Conservation (phyloP, 2,888 invertebrate genomes). For the Ophion obscuratus region DNA sequence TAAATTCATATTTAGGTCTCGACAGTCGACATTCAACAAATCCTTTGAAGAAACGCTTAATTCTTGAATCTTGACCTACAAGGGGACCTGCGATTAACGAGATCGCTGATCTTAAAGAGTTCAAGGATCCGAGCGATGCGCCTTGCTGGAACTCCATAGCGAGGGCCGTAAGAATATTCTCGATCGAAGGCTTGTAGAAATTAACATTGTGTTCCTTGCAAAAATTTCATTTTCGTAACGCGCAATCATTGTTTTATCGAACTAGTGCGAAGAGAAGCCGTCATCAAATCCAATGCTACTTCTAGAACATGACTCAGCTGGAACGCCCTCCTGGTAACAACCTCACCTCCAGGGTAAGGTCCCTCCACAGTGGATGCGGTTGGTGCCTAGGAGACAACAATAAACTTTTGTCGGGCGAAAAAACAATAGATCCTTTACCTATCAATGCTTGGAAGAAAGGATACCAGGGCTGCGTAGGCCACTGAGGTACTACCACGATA, state of each 20-base stretch:
- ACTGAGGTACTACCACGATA: too few relatives aligned
- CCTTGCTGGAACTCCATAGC: neutral
- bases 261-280: slow-evolving; percentile 43
- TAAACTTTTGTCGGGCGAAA: neutral
- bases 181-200: slow-evolving; percentile 28
- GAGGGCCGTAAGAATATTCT: slow-evolving; percentile 30
- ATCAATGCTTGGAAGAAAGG: too few relatives aligned
- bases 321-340: too few relatives aligned
- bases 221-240: slow-evolving; percentile 44
- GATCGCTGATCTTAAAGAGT: neutral
- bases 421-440: too few relatives aligned
- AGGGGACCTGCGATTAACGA: slow-evolving; percentile 5
- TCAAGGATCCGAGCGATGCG: neutral
- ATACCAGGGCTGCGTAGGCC: too few relatives aligned
- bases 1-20: neutral
- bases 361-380: too few relatives aligned
- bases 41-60: neutral
- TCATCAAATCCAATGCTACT: slow-evolving; percentile 26
- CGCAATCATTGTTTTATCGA: neutral
- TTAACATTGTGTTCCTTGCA: neutral
- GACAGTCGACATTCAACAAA: slow-evolving; percentile 16
- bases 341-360: too few relatives aligned
- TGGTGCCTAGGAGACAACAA: slow-evolving; percentile 14
- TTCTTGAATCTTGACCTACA: slow-evolving; percentile 4
- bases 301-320: slow-evolving; percentile 11